Conservation (phyloP, 2,888 invertebrate genomes). For the Tenthredo distinguenda region DNA sequence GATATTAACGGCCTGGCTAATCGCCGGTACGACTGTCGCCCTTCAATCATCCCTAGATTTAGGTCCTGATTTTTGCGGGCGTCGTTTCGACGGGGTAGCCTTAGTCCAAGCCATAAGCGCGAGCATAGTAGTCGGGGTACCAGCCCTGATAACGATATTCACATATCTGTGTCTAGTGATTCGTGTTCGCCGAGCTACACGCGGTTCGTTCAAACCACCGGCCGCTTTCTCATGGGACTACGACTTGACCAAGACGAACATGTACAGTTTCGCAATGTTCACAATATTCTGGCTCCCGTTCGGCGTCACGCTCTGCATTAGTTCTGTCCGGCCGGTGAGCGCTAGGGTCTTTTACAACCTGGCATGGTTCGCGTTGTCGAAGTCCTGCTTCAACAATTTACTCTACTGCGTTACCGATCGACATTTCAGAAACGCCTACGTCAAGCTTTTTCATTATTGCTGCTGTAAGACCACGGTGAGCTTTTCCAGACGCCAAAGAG, state of each 20-base stretch:
- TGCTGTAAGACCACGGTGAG: slow-evolving; percentile 89
- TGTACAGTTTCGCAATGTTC: slow-evolving; percentile 83
- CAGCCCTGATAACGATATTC: slow-evolving; percentile 80
- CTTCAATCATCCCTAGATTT: slow-evolving; percentile 82
- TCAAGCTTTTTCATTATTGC: slow-evolving; percentile 88
- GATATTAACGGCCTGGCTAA: slow-evolving; percentile 81
- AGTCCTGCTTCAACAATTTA: slow-evolving; percentile 85
- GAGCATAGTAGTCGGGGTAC: slow-evolving; percentile 82
- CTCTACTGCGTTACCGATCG: slow-evolving; percentile 84
- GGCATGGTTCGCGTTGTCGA: slow-evolving; percentile 86
- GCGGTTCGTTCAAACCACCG: slow-evolving; percentile 83
- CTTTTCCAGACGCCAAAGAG: slow-evolving; percentile 82
- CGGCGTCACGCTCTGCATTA: slow-evolving; percentile 81
- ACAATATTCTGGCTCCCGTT: slow-evolving; percentile 86
- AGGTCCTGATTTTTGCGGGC: slow-evolving; percentile 86
- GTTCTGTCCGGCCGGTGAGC: slow-evolving; percentile 79
- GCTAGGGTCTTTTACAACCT: slow-evolving; percentile 83
- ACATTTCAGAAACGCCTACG: slow-evolving; percentile 86
- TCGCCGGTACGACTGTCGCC: slow-evolving; percentile 81
- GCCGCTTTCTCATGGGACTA: slow-evolving; percentile 83
- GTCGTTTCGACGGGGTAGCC: slow-evolving; percentile 80
- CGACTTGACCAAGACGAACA: slow-evolving; percentile 83
- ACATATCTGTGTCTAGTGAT: slow-evolving; percentile 80
- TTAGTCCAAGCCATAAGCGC: slow-evolving; percentile 82
- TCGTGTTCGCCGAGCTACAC: slow-evolving; percentile 79